A percentile compares a stretch with the other conserved stretches of the same genome.
Conservation (phyloP, 1,140 invertebrate species). For the Stenopsyche tienmushanensis region DNA sequence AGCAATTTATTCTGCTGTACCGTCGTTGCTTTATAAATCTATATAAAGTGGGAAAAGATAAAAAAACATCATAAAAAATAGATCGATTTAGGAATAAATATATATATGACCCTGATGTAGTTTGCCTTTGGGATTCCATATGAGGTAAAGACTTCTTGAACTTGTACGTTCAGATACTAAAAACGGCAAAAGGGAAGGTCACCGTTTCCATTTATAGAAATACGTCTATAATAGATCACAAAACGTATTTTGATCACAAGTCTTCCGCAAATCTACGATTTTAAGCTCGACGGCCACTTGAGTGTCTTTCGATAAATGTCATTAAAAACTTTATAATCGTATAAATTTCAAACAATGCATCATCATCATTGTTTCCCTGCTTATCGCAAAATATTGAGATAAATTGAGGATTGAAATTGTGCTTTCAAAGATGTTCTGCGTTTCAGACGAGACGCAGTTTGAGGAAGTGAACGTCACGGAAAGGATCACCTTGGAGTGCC, state of each 20-base stretch:
- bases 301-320: no score
- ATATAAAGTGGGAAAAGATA: no score
- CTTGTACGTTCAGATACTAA: conserved; percentile 19
- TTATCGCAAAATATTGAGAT: neutral
- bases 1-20: no score
- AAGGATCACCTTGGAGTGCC: neutral
- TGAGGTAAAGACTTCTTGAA: conserved; percentile 19
- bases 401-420: neutral
- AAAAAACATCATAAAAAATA: no score
- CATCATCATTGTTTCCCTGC: no score
- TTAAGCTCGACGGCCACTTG: no score
- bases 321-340: no score
- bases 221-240: neutral
- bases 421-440: neutral
- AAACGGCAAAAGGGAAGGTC: conserved; percentile 24
- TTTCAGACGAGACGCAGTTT: neutral
- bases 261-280: no score
- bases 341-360: no score
- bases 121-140: conserved; percentile 10
- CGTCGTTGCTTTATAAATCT: no score
- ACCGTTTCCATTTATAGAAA: neutral
- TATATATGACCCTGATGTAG: conserved; percentile 1
- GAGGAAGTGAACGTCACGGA: neutral
- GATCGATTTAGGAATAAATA: no score
- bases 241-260: no score